These are phyloP conservation scores for Yasuhikotakia modesta DNA, from an alignment of 2,797 vertebrate species.

Conservation along the genomic window DNA sequence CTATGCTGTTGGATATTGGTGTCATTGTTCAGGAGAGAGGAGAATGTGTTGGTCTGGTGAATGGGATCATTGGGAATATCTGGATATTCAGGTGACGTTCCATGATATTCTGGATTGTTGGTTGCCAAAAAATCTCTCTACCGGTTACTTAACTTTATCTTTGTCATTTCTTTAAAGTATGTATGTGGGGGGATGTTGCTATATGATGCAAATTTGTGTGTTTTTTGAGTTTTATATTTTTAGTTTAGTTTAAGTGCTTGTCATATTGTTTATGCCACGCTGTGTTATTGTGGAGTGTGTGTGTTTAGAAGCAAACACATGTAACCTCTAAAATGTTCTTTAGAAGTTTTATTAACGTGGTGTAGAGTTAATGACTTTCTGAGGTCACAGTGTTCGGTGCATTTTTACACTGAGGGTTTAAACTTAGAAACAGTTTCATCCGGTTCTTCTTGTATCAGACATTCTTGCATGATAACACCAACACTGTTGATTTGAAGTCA, in stretches of 20 bases:
- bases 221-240: neutral
- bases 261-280: too few species aligned
- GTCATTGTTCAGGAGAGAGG: slow-evolving; percentile 53
- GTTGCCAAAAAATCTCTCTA: too few species aligned
- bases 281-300: slow-evolving; percentile 2
- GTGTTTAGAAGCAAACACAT: neutral
- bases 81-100: slow-evolving; percentile 54
- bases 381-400: neutral
- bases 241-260: neutral
- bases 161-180: neutral
- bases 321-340: slow-evolving; percentile 8
- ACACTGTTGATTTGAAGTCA: neutral
- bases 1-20: slow-evolving; percentile 33
- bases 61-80: slow-evolving; percentile 62
- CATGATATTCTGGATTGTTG: neutral
- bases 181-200: neutral
- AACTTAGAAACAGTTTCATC: neutral
- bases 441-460: neutral
- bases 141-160: neutral
- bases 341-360: slow-evolving; percentile 6
- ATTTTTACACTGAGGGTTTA: neutral
- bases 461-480: neutral
- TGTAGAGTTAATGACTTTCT: neutral
- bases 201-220: neutral
- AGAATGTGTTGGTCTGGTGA: slow-evolving; percentile 63